Evolutionary conservation across 1,140 invertebrate genomes (phyloP).

Genomic region (Diachasmimorpha longicaudata): DNA sequence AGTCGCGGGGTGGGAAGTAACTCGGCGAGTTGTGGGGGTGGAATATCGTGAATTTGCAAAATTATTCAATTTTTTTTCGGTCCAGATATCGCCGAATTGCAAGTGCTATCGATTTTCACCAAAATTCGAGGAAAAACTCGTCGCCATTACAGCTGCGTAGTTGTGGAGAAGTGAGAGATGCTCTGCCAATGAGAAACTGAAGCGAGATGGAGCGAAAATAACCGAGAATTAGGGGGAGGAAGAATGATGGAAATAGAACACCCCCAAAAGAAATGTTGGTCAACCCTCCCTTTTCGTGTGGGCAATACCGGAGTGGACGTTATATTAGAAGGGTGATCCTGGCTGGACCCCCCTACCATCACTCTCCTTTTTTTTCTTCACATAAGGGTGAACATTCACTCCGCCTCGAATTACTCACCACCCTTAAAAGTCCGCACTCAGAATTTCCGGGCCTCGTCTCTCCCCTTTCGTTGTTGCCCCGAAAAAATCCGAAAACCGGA

Average conservation of each 20-base stretch:
- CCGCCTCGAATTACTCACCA: constrained; percentile 41
- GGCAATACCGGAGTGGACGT: constrained; percentile 25
- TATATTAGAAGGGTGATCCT: constrained; percentile 21
- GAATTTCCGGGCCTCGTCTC: neutral
- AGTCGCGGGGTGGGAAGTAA: too few species aligned
- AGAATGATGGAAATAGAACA: constrained; percentile 12
- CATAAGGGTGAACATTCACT: constrained; percentile 2
- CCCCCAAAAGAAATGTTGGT: constrained; percentile 29
- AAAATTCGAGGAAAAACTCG: neutral
- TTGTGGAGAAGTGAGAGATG: neutral
- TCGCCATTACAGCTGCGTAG: neutral
- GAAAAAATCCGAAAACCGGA: constrained; percentile 42
- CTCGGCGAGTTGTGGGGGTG: too few species aligned
- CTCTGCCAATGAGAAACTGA: neutral
- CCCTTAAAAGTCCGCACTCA: constrained; percentile 14
- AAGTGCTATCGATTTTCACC: neutral
- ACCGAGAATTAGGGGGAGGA: neutral
- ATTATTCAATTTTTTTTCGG: too few species aligned
- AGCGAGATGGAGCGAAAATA: neutral
- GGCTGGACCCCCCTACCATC: neutral
- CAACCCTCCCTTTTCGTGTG: constrained; percentile 29
- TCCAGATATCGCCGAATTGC: too few species aligned
- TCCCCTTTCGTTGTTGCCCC: constrained; percentile 25
- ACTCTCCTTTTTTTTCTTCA: neutral
- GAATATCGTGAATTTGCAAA: too few species aligned